A percentile compares a stretch with the other conserved stretches of the same genome.
Conservation (phyloP, 2,113 vertebrate genomes). For the Siniperca chuatsi region DNA sequence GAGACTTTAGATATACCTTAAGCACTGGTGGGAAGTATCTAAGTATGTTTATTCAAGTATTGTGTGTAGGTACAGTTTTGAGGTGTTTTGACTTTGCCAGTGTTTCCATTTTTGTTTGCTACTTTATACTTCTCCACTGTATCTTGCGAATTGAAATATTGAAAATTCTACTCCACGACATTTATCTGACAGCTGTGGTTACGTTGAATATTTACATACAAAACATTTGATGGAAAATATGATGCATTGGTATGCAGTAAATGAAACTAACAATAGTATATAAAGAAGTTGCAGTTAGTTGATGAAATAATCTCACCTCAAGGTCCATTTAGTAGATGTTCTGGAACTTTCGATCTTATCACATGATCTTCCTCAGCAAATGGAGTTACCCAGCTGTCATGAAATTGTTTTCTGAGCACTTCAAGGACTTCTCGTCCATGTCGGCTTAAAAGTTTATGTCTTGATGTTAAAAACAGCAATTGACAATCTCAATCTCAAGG, state of each 20-base stretch:
- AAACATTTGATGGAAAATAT: neutral
- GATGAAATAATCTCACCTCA: neutral
- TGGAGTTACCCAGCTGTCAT: neutral
- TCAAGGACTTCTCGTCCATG: neutral
- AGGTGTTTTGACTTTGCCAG: neutral
- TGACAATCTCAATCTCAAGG: neutral
- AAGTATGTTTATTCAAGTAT: neutral
- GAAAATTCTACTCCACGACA: neutral
- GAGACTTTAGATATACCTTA: neutral
- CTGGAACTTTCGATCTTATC: neutral
- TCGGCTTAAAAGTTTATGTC: neutral
- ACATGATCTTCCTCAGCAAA: slow-evolving; percentile 8
- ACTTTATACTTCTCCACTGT: neutral
- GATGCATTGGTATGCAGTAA: neutral
- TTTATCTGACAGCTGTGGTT: neutral
- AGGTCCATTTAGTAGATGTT: neutral
- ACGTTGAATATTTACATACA: neutral
- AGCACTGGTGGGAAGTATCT: neutral
- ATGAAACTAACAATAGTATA: neutral
- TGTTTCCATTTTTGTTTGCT: neutral
- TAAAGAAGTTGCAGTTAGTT: neutral
- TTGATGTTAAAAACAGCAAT: neutral
- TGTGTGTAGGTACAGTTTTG: neutral
- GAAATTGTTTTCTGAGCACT: neutral
- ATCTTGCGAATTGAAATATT: neutral